Evolutionary conservation across 2,113 vertebrate genomes (phyloP), one percentile per base, ranked within the genome.

Genomic region (Protobothrops flavoviridis): DNA sequence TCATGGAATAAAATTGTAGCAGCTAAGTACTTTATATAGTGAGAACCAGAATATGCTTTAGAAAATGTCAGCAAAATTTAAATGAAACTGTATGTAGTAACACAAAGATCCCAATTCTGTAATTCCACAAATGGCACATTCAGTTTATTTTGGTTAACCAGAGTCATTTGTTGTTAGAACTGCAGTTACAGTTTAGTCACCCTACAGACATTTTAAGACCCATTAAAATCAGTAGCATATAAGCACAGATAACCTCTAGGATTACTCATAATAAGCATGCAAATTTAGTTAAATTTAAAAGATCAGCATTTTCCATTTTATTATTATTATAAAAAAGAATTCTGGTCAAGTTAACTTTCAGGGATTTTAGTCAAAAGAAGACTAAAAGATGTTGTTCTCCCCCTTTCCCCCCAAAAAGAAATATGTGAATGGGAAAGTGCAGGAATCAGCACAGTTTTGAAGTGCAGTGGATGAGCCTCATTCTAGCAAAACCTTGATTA

Each of bases 11-110:
- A 92, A 69, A 55, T 92, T 92, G 10, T 55, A 74, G 89, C 90
- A 87, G 91, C 57, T 94, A 89, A 94, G 95, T 6, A 7, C 23
- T 0, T 93, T 94, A 64, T 59, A 39, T 69, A 11, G 57, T 92
- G 64, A 85, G 55, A 92, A 61, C 33, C 29, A 15, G 15, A 87
- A 69, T 33, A 81, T 95, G 33, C 43, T 89, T 89, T 91, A 88
- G 45, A 61, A 74, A 91, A 52, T 5, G 29, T 89, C 52, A 89
- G 87, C 69, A 89, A 57, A 89, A 81, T 52, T 88, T 87, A 48
- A 87, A 29, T 81, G 5, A 45, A 87, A 50, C 17, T 53, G 11
- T 20, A 92, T 48, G 88, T 33, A 93, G 87, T 85, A 95, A 93
- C 50, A 59, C n/a, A 91, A n/a, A 12, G 52, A 55, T 55, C 24